A percentile compares a stretch with the other conserved stretches of the same genome.
Evolutionary conservation across 2,797 vertebrate genomes (phyloP).

Genomic region (Falco concolor): DNA sequence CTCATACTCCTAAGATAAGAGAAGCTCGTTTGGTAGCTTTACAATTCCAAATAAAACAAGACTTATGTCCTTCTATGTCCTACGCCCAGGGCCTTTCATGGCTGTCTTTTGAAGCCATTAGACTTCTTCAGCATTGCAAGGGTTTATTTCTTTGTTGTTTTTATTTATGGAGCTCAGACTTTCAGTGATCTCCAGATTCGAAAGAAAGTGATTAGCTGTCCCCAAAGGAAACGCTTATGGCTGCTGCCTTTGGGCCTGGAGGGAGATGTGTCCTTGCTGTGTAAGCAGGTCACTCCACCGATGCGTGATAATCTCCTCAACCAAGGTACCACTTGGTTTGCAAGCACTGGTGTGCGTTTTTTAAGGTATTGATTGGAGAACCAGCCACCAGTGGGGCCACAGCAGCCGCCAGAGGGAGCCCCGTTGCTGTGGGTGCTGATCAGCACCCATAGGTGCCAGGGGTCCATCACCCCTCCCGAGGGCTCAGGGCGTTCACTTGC

Average conservation of each 20-base stretch:
- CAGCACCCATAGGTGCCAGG: too few relatives aligned
- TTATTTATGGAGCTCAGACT: background rate
- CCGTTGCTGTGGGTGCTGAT: background rate
- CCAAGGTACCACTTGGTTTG: background rate
- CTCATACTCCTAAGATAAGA: background rate
- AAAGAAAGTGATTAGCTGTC: background rate
- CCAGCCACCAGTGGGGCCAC: accelerated
- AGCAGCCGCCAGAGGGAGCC: background rate
- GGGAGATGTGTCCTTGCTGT: background rate
- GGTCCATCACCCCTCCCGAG: background rate
- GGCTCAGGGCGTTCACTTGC: background rate
- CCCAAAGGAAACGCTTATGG: background rate
- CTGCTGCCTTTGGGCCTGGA: background rate
- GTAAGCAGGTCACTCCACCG: background rate
- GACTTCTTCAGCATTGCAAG: background rate
- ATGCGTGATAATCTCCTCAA: background rate
- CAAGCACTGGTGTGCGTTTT: accelerated
- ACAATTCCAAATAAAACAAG: background rate
- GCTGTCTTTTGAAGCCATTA: background rate
- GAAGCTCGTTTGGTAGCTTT: background rate
- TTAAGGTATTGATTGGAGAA: background rate
- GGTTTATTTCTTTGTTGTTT: background rate
- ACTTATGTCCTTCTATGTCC: background rate
- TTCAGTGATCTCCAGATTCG: background rate
- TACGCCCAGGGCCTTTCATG: background rate